These are phyloP conservation scores for Hemaris fuciformis DNA, from an alignment of 2,888 invertebrate species.

Conservation along the genomic window DNA sequence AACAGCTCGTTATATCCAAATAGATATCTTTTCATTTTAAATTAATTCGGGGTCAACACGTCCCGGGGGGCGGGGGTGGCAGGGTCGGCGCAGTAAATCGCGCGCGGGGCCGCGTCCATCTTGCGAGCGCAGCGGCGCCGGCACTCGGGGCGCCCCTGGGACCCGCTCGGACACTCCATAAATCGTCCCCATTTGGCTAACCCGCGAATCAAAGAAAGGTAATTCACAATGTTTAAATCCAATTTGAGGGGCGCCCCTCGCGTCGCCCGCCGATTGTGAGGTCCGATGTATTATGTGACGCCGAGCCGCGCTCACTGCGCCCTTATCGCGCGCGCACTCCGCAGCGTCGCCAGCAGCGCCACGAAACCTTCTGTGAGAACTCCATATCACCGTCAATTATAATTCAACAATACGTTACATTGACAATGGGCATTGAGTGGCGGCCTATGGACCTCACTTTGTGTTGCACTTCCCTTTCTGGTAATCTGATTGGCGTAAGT, in stretches of 20 bases:
- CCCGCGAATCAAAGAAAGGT: constrained; percentile 77
- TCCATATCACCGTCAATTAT: no score
- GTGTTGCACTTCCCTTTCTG: no score
- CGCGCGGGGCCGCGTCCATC: constrained; percentile 29
- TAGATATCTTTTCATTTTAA: constrained; percentile 11
- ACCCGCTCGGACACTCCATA: constrained; percentile 57
- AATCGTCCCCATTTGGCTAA: constrained; percentile 76
- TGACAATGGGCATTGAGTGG: no score
- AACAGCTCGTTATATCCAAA: constrained; percentile 11
- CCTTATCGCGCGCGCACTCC: neutral
- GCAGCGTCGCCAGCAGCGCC: no score
- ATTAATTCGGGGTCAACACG: constrained; percentile 24
- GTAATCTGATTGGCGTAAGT: no score
- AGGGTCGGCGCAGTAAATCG: constrained; percentile 55
- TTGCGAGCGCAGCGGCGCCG: constrained; percentile 28
- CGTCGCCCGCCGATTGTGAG: neutral
- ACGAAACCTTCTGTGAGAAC: no score
- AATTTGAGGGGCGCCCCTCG: constrained; percentile 53
- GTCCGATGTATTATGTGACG: constrained; percentile 21
- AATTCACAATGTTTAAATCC: constrained; percentile 78
- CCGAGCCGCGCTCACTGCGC: no score
- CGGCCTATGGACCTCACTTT: no score
- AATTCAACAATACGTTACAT: no score
- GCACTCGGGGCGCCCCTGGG: neutral
- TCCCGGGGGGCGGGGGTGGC: constrained; percentile 17